phyloP scores from a whole-genome alignment of 2,888 invertebrate genomes.

The Hedychridium roseum region DNA sequence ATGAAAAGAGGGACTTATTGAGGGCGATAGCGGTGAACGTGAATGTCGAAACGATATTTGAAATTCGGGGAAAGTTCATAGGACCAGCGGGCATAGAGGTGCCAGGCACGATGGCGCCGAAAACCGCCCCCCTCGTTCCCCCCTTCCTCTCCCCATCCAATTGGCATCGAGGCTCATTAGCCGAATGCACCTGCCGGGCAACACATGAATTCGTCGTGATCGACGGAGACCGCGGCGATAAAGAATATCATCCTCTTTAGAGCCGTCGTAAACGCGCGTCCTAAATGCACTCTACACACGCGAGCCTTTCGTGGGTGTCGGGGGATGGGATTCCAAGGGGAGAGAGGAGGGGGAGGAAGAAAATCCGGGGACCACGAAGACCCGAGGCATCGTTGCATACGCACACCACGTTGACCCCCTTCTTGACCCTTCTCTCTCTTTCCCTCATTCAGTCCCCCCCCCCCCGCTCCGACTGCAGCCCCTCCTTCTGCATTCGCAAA shows the following conservation, averaged over 20 bases:
- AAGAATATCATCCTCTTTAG: conserved; percentile 45
- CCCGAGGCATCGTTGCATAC: conserved; percentile 24
- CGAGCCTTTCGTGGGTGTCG: conserved; percentile 44
- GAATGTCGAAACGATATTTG: no score
- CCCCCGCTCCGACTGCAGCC: conserved; percentile 28
- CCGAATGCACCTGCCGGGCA: conserved; percentile 31
- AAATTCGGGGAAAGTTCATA: no score
- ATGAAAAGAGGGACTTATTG: no score
- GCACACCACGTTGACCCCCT: conserved; percentile 22
- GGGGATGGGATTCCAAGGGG: conserved; percentile 12
- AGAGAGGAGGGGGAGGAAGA: conserved; percentile 8
- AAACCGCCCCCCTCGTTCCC: conserved; percentile 16
- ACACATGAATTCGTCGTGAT: conserved; percentile 41
- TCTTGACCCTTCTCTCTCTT: conserved; percentile 23
- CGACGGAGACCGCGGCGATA: conserved; percentile 42
- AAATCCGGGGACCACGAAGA: conserved; percentile 16
- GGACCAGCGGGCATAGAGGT: conserved; percentile 21
- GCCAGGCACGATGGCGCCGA: conserved; percentile 29
- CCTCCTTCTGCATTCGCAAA: conserved; percentile 52
- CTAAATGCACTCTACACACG: conserved; percentile 56
- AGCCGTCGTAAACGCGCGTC: conserved; percentile 33
- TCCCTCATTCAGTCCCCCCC: conserved; percentile 5
- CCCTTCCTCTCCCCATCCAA: neutral
- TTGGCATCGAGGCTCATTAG: neutral
- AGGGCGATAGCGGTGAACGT: no score